Base-by-base conservation (phyloP, 2,113 vertebrate genomes). In the Microcebus ravelobensis region DNA sequence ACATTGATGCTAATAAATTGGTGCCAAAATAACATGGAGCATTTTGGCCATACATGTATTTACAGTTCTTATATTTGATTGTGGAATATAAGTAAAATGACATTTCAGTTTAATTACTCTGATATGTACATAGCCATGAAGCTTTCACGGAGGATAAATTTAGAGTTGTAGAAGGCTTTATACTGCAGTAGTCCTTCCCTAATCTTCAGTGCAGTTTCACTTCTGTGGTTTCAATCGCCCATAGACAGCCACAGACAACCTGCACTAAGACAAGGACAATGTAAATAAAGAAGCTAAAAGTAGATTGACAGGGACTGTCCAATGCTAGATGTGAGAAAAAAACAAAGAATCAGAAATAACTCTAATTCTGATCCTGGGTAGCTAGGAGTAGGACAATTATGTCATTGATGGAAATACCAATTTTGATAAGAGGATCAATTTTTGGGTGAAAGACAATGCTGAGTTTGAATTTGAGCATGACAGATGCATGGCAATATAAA, bases 31-130 rank as follows among this genome's bases (percentile, higher is more conserved):
- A 83, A 31, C 27, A 29, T 90, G 42, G 12, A 86, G 11, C 3
- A 31, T 92, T 77, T 95, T 48, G 21, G 18, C 3, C 10, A 79
- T 71, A 59, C 31, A 71, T 55, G 31, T 42, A 31, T 57, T 91
- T 61, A n/a, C 61, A 67, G 20, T 52, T 77, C 3, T 39, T 42
- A 67, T 79, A 50, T 57, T 86, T 31, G 3, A 48, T 79, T 76
- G n/a, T 74, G 25, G 3, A 29, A 36, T 91, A 39, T 71, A 8
- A 77, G 70, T 82, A 95, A 94, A 18, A 34, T 88, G 7, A 39
- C 15, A 52, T 45, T 90, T 95, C 52, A 82, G 23, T 83, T 88
- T n/a, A 83, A 59, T 95, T 94, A 11, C 8, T 84, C n/a, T 81
- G 6, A 65, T 71, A 5, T 42, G 2, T 87, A 45, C 45, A 39